phyloP scores from a whole-genome alignment of 1,140 invertebrate species.

The Apis laboriosa region DNA sequence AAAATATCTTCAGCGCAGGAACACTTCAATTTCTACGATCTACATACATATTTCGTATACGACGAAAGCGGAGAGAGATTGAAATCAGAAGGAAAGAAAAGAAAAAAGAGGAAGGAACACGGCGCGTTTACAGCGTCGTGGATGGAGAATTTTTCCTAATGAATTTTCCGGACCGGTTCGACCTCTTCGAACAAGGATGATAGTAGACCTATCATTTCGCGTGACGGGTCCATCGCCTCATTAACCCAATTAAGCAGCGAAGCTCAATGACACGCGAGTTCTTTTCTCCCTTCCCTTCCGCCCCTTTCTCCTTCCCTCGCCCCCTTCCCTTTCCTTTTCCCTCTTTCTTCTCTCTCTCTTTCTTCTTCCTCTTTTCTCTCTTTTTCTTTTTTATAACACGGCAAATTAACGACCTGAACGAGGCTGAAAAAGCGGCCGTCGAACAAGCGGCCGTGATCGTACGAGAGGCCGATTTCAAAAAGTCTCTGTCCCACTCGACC shows the following conservation, averaged over 20 bases:
- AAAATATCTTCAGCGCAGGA: too few species aligned
- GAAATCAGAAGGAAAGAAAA: not conserved
- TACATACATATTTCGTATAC: too few species aligned
- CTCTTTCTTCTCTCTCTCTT: not conserved
- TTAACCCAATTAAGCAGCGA: conserved; percentile 76
- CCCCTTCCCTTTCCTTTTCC: too few species aligned
- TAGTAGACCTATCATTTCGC: conserved; percentile 63
- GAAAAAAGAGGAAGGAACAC: not conserved
- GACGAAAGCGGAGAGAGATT: too few species aligned
- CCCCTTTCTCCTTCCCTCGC: not conserved
- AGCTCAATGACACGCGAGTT: conserved; percentile 69
- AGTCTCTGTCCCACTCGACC: conserved; percentile 4
- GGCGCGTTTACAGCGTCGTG: conserved; percentile 5
- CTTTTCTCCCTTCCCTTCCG: conserved; percentile 5
- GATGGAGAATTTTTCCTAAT: conserved; percentile 50
- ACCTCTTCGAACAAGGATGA: conserved; percentile 39
- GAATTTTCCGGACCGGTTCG: conserved; percentile 53
- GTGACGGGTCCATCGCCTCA: conserved; percentile 69
- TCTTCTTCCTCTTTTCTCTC: not conserved
- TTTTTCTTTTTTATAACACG: conserved; percentile 52
- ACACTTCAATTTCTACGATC: too few species aligned
- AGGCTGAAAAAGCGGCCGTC: conserved; percentile 49
- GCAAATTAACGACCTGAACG: conserved; percentile 60
- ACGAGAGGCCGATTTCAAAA: conserved; percentile 50
- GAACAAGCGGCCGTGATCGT: conserved; percentile 56